Evolutionary conservation across 1,140 invertebrate species (phyloP), one percentile per base, ranked within the genome.

Genomic region (Nomia melanderi): DNA sequence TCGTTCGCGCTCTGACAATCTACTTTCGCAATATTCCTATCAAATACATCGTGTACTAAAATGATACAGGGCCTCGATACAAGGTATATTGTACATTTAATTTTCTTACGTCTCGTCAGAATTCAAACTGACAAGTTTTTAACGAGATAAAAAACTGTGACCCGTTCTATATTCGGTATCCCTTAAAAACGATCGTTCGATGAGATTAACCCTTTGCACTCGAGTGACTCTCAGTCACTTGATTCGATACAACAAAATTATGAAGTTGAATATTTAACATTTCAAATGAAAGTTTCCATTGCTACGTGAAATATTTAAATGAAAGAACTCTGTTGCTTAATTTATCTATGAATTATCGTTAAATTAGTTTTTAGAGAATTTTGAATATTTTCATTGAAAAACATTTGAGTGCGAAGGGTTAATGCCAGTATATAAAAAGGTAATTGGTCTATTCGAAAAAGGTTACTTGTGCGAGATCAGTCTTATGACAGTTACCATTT

Each of bases 401-500:
- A n/a, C n/a, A n/a, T n/a, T n/a, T n/a, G n/a, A n/a, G n/a, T n/a
- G n/a, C n/a, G n/a, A n/a, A n/a, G n/a, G n/a, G n/a, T n/a, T 47
- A n/a, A 2, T 29, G 2, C 8, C 41, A 7, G 25, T 47, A 50
- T n/a, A 50, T n/a, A 29, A 39, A 39, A 47, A 47, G 17, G 11
- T 2, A 29, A 65, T 31, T 17, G 12, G n/a, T 71, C 23, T 50
- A 64, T 64, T 39, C n/a, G 25, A 33, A 12, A 27, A 77, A 77
- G 50, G 20, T 6, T 67, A 47, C 47, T 71, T 23, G 29, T 33
- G 41, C 41, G 66, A 77, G 31, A 71, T 77, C 75, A 77, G 75
- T 77, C 75, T 71, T 77, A n/a, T 25, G 41, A 25, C 33, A 70
- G 33, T 50, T 57, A 36, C n/a, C 9, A 39, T 20, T 7, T 33